Evolutionary conservation across 2,113 vertebrate genomes (phyloP).

Genomic region (Bostrychus sinensis): DNA sequence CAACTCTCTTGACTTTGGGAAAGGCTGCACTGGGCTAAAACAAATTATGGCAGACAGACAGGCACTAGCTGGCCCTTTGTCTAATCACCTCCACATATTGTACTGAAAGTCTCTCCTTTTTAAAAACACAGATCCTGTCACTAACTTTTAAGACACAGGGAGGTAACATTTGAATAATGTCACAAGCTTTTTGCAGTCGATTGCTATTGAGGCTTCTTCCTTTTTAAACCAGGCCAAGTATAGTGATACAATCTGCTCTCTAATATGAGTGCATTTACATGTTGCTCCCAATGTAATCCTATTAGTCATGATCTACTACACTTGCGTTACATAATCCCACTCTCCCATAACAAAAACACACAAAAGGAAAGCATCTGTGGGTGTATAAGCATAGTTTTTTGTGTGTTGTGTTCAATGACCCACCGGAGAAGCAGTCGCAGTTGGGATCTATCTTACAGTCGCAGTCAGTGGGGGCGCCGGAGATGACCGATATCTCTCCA

Average conservation of each 20-base stretch:
- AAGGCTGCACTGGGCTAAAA: too few relatives aligned
- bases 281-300: slow-evolving; percentile 46
- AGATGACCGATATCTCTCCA: slow-evolving; percentile 91
- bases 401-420: slow-evolving; percentile 45
- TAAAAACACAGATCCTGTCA: slow-evolving; percentile 40
- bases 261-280: slow-evolving; percentile 38
- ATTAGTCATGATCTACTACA: slow-evolving; percentile 52
- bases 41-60: too few relatives aligned
- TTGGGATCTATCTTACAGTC: slow-evolving; percentile 99
- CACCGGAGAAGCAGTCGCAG: slow-evolving; percentile 97
- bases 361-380: background rate
- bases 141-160: slow-evolving; percentile 31
- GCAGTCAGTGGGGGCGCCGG: slow-evolving; percentile 92
- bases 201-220: slow-evolving; percentile 19
- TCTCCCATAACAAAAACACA: slow-evolving; percentile 11
- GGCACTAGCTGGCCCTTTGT: background rate
- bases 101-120: background rate
- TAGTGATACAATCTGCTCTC: slow-evolving; percentile 27
- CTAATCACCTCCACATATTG: background rate
- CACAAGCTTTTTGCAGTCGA: slow-evolving; percentile 36
- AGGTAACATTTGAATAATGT: slow-evolving; percentile 28
- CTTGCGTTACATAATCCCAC: slow-evolving; percentile 43
- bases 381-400: slow-evolving; percentile 30
- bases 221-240: slow-evolving; percentile 21
- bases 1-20: too few relatives aligned